Evolutionary conservation across 2,888 invertebrate genomes (phyloP).

Genomic region (Dioctria rufipes): DNA sequence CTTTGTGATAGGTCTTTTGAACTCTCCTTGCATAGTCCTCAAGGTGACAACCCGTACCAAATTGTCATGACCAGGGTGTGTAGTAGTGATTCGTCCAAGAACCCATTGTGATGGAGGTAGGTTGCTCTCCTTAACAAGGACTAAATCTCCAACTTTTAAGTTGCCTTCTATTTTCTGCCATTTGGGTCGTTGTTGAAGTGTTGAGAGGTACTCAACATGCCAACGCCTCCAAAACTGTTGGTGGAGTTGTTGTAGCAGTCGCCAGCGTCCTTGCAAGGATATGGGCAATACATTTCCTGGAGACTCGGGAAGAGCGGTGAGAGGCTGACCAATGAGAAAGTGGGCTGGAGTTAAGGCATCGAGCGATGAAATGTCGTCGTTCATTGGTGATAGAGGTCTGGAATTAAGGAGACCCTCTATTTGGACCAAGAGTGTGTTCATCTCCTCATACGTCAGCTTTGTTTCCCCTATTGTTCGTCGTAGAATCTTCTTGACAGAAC

Average conservation of each 20-base stretch:
- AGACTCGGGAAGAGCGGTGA: not conserved
- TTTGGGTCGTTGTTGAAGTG: too few relatives aligned
- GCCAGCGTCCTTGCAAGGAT: not conserved
- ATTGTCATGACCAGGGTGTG: not conserved
- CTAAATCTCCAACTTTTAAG: not conserved
- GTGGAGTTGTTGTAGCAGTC: not conserved
- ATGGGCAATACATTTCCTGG: not conserved
- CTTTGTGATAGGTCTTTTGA: not conserved
- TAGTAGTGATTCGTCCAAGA: not conserved
- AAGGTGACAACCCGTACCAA: not conserved
- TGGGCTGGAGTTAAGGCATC: too few relatives aligned
- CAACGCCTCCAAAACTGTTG: too few relatives aligned
- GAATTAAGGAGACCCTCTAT: too few relatives aligned
- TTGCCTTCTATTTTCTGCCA: too few relatives aligned
- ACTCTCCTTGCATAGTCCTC: not conserved
- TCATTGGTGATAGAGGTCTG: not conserved
- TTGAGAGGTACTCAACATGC: too few relatives aligned
- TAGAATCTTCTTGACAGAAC: too few relatives aligned
- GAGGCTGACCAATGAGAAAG: too few relatives aligned
- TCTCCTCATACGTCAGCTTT: too few relatives aligned
- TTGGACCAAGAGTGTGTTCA: too few relatives aligned
- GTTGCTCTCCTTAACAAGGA: not conserved
- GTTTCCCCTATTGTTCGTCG: too few relatives aligned
- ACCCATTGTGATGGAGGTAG: conserved; percentile 2
- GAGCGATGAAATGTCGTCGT: not conserved